Evolutionary conservation across 2,888 invertebrate species (phyloP).

Genomic region (Podabrus alpinus): DNA sequence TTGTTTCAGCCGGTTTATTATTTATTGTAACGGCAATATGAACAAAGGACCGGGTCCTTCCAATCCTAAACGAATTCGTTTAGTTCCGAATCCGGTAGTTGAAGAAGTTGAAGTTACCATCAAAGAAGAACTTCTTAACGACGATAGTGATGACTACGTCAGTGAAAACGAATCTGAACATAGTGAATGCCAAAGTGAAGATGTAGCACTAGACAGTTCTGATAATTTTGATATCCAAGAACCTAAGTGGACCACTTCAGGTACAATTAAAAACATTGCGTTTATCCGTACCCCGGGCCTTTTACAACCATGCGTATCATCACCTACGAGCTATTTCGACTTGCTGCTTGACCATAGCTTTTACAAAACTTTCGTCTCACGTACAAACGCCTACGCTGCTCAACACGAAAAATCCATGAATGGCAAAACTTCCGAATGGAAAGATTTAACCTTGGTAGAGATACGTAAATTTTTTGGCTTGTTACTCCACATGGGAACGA

Average conservation of each 20-base stretch:
- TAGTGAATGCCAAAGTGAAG: not conserved
- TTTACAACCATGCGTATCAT: not conserved
- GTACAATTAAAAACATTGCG: not conserved
- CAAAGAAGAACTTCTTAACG: not conserved
- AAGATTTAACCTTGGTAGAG: not conserved
- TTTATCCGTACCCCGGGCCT: not conserved
- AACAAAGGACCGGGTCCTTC: not conserved
- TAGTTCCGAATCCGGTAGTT: not conserved
- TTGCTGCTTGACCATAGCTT: not conserved
- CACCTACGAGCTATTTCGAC: not conserved
- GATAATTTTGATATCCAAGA: not conserved
- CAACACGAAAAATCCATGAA: too few species aligned
- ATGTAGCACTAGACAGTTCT: not conserved
- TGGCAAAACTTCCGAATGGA: not conserved
- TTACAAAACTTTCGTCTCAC: not conserved
- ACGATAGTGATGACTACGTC: not conserved
- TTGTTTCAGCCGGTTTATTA: not conserved
- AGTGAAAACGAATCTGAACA: not conserved
- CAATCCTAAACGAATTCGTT: not conserved
- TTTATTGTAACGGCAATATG: not conserved
- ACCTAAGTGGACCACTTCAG: not conserved
- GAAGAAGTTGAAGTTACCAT: not conserved
- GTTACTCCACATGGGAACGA: not conserved
- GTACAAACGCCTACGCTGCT: not conserved
- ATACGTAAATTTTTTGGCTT: not conserved